Base-by-base conservation (phyloP, 2,888 invertebrate species). In the Oeneis ivallda region DNA sequence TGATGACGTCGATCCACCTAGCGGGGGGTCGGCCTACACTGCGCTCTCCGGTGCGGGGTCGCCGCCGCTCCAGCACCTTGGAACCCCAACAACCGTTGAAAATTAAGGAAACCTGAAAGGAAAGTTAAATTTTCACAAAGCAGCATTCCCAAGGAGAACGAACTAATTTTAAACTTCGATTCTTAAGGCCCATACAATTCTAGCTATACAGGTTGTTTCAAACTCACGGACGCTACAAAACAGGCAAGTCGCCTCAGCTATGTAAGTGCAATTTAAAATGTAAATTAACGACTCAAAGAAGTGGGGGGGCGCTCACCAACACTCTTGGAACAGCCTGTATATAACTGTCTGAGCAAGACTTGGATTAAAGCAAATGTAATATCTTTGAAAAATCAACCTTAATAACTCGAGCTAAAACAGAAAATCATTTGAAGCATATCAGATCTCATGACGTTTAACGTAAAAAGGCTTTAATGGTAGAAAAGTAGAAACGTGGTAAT, bases 211-310 rank as follows among this genome's bases (percentile, higher is more conserved):
- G 80, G 72, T 63, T 72, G 73, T 69, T 76, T 68, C 65, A 68
- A 73, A 73, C 58, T 70, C 79, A 83, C 53, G 82, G 85, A 76
- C 82, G 83, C 78, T 84, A 82, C 84, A 85, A 86, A 88, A 87
- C 89, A 84, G 82, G 78, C 83, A 83, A 87, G 81, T 87, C 87
- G 87, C 89, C 88, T 81, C 81, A 82, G 86, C 89, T 86, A 91
- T 91, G 88, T 89, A 90, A 92, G 91, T 91, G 92, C 92, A 92
- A 92, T 92, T 92, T 92, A 92, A 92, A 92, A 92, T 92, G 92
- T 92, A 92, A 92, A 92, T 92, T 92, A 92, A 92, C 92, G 86
- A 83, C 80, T 87, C 87, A 92, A 92, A 92, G 92, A 92, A 92
- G 85, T 84, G 77, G 83, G 85, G 84, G 80, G 77, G 61, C 74